Conservation (phyloP, 1,140 invertebrate genomes). For the Panonychus citri region DNA sequence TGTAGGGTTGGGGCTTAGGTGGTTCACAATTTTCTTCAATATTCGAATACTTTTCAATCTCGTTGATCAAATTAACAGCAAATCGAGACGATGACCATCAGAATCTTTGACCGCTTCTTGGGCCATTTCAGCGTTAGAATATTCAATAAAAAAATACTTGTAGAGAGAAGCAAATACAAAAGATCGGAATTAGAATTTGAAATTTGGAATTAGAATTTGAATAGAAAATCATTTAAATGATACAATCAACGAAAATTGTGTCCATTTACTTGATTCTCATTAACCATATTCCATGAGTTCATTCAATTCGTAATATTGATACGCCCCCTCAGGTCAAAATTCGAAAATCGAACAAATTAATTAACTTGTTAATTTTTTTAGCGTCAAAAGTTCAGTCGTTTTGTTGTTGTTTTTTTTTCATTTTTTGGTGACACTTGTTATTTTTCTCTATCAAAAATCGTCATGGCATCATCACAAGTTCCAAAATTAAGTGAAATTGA, state of each 20-base stretch:
- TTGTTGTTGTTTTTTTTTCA: too few species aligned
- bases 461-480: too few species aligned
- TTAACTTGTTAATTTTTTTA: too few species aligned
- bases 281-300: not conserved
- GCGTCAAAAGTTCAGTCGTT: too few species aligned
- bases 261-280: not conserved
- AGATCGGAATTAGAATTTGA: not conserved
- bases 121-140: slow-evolving; percentile 50
- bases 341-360: too few species aligned
- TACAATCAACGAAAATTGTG: slow-evolving; percentile 4
- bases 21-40: slow-evolving; percentile 80
- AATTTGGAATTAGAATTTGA: slow-evolving; percentile 4
- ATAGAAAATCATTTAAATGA: not conserved
- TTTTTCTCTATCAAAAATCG: too few species aligned
- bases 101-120: slow-evolving; percentile 58
- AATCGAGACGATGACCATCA: slow-evolving; percentile 93
- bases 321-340: too few species aligned
- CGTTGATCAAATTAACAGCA: slow-evolving; percentile 79
- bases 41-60: slow-evolving; percentile 81
- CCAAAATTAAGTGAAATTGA: too few species aligned
- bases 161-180: slow-evolving; percentile 12
- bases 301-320: too few species aligned
- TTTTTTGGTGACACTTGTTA: too few species aligned
- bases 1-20: slow-evolving; percentile 61
- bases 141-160: slow-evolving; percentile 79